Base-by-base conservation (phyloP, 2,797 vertebrate genomes). In the Ptychadena robeensis region DNA sequence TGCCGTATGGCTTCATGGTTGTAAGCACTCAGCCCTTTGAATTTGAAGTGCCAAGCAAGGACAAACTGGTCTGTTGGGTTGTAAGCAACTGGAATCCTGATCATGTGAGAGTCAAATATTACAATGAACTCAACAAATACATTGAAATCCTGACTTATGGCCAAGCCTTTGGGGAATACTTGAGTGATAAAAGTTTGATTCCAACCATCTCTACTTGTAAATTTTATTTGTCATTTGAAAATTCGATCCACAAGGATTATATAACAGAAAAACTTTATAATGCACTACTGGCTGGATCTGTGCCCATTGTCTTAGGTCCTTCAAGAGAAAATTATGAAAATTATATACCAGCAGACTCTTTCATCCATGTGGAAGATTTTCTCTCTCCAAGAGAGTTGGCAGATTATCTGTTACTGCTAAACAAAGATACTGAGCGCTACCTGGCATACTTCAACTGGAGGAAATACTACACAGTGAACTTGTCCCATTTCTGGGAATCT, bases 191-290 rank as follows among this genome's bases (percentile, higher is more conserved):
- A 89, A 96, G 96, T 86, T 95, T 98, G 88, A 96, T 97, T 85
- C 96, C 97, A 75, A 98, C 96, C 71, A 97, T 99, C 66, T 91
- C 98, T 86, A 93, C 94, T 74, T 99, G 98, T 88, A 99, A 99
- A 80, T 99, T 99, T 89, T 99, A 99, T 85, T 93, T 99, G 91
- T 94, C 97, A 0, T 99, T 99, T 86, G 98, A 99, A 91, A 99
- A 99, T 90, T 99, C 98, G 30, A 96, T 97, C 86, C 97, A 99
- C 90, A 98, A 97, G 90, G 98, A 99, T 93, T 96, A 99, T 68
- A 99, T 99, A 82, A 99, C 98, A 0, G 98, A 99, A 89, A 99
- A 99, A 93, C 95, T 99, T 77, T 99, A 97, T 90, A 98, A 98
- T 90, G 96, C 97, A 10, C 94, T 99, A 40, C 93, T 95, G 12